A percentile compares a stretch with the other conserved stretches of the same genome.
phyloP scores from a whole-genome alignment of 2,797 vertebrate genomes.

The Chanos chanos region DNA sequence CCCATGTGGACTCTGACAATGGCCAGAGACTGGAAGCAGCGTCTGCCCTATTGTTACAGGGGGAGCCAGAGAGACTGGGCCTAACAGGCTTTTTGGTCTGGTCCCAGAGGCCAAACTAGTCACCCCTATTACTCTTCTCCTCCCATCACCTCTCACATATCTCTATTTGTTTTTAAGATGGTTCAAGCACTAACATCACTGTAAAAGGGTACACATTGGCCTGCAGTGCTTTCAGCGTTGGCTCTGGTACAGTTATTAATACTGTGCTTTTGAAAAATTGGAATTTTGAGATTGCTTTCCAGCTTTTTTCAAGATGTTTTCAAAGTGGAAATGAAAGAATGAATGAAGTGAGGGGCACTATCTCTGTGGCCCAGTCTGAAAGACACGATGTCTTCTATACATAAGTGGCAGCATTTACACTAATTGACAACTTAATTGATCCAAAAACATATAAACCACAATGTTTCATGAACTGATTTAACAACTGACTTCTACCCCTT shows the following conservation, averaged over 20 bases:
- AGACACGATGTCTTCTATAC: too few relatives aligned
- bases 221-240: too few relatives aligned
- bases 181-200: too few relatives aligned
- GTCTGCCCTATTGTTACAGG: slow-evolving; percentile 72
- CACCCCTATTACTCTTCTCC: slow-evolving; percentile 1
- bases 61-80: slow-evolving; percentile 64
- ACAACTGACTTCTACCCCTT: too few relatives aligned
- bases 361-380: too few relatives aligned
- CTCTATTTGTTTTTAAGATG: slow-evolving; percentile 60
- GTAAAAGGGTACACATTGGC: too few relatives aligned
- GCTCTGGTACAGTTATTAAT: neutral
- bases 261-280: neutral
- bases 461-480: neutral
- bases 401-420: too few relatives aligned
- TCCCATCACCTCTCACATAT: slow-evolving; percentile 41
- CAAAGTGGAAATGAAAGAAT: neutral
- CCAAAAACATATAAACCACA: neutral
- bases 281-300: too few relatives aligned
- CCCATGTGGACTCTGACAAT: slow-evolving; percentile 69
- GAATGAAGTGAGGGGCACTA: neutral
- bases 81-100: slow-evolving; percentile 7
- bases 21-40: slow-evolving; percentile 60
- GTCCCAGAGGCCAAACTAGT: neutral
- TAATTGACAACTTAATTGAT: too few relatives aligned
- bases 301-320: too few relatives aligned